phyloP scores from a whole-genome alignment of 2,113 vertebrate species.

The Vireo altiloquus region DNA sequence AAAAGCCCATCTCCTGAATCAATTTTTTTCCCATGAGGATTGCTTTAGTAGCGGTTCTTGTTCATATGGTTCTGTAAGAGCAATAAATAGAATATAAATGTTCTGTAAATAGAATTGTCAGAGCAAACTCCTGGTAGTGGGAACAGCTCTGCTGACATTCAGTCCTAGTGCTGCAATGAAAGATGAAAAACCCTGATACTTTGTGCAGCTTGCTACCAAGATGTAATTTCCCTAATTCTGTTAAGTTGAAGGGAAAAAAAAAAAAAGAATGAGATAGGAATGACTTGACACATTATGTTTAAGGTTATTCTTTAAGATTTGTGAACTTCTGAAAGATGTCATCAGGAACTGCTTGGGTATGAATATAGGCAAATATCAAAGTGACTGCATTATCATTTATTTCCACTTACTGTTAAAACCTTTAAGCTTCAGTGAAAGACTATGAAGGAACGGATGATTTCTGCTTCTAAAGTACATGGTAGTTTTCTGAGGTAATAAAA shows the following conservation, averaged over 20 bases:
- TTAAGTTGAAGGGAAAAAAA: not conserved
- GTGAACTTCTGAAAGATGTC: slow-evolving; percentile 26
- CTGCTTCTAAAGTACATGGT: not conserved
- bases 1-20: not conserved
- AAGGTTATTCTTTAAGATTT: slow-evolving; percentile 34
- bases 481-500: not conserved
- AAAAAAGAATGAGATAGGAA: not conserved
- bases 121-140: not conserved
- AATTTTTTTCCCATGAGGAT: not conserved
- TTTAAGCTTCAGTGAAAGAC: not conserved
- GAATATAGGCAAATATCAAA: not conserved
- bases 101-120: not conserved
- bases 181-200: not conserved
- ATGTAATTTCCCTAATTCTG: not conserved
- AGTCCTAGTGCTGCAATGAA: not conserved
- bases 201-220: not conserved
- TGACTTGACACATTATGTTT: not conserved
- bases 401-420: not conserved
- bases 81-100: not conserved
- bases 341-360: not conserved
- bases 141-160: slow-evolving; percentile 1
- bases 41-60: slow-evolving; percentile 41
- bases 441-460: not conserved
- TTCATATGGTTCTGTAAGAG: not conserved
- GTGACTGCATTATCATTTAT: not conserved